Base-by-base conservation (phyloP, 2,888 invertebrate genomes). In the Seira ritae region DNA sequence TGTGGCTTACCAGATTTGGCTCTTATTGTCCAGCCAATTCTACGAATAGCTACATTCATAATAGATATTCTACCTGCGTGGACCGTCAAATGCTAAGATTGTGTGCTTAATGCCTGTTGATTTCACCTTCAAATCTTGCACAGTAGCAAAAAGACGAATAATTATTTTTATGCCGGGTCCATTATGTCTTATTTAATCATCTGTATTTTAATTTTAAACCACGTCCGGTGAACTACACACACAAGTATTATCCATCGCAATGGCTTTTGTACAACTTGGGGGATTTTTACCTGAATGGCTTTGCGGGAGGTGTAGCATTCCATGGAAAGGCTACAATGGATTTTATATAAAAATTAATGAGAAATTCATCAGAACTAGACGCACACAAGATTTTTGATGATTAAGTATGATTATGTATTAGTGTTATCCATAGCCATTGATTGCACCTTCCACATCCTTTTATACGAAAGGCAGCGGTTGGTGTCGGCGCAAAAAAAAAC, bases 171-270 rank as follows among this genome's bases (percentile, higher is more conserved):
- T 73, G 65, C 24, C 50, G 66, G 68, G 37, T 24, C 72, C 80
- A 80, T 80, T 80, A 80, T 80, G 80, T 80, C 80, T 80, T 80
- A 73, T 74, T 80, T 80, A 80, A 74, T 60, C 17, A 55, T 31
- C 31, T 31, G 31, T n/a, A n/a, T 55, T 55, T 55, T n/a, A 55
- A 55, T 55, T 55, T 55, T 17, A 55, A 42, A 8, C 55, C 55
- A 15, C 15, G 55, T 55, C 55, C 55, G 15, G n/a, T 55, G 17
- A 42, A 8, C 42, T 42, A 55, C 55, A 8, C 55, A 55, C 2
- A 31, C 31, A 31, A 4, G 31, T 31, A 31, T 31, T 31, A 31
- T 31, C 31, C 31, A 4, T 31, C 8, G 8, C 31, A n/a, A n/a
- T n/a, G n/a, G 31, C 8, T 31, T 8, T 4, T 31, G 8, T 4